Evolutionary conservation across 2,888 invertebrate genomes (phyloP), one percentile per base, ranked within the genome.

Genomic region (Scaptomyza cyrtandrae): DNA sequence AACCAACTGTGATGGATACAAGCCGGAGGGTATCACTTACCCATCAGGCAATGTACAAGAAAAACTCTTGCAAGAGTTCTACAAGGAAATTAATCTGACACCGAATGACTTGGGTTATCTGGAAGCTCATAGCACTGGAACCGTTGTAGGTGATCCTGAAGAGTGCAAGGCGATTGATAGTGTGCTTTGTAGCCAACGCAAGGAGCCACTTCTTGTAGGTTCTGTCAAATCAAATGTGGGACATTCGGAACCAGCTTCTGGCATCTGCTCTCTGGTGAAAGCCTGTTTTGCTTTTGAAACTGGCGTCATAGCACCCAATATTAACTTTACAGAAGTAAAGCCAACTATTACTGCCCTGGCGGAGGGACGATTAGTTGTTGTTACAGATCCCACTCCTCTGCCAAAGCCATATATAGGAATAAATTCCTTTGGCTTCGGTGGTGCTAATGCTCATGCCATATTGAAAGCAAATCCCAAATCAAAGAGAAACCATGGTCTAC

Each of bases 211-310:
- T 0, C 92, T 94, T 52, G 96, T 99, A 64, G 98, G 98, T 1
- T 97, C 98, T 0, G 95, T 98, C 35, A 99, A 99, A 90, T 98
- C 98, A 0, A 99, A 98, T 92, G 94, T 98, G 91, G 99, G 99
- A 0, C 99, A 99, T 91, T 94, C 97, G 0, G 99, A 99, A 90
- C 96, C 98, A 0, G 95, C 95, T 1, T 96, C 97, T 6, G 96
- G 97, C 9, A 93, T 98, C 1, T 97, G 97, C 78, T 96, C 97
- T 0, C 91, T 98, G 66, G 94, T 96, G 0, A 98, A 98, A 93
- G 96, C 95, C 75, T 90, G 97, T 52, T 94, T 97, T 53, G 95
- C 96, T 0, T 97, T 98, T 93, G 96, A 97, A 88, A 94, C 94
- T 4, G 96, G 96, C 0, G 92, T 93, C 24, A 94, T 99, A 50